Conservation (phyloP, 2,888 invertebrate species). For the Meta bourneti region DNA sequence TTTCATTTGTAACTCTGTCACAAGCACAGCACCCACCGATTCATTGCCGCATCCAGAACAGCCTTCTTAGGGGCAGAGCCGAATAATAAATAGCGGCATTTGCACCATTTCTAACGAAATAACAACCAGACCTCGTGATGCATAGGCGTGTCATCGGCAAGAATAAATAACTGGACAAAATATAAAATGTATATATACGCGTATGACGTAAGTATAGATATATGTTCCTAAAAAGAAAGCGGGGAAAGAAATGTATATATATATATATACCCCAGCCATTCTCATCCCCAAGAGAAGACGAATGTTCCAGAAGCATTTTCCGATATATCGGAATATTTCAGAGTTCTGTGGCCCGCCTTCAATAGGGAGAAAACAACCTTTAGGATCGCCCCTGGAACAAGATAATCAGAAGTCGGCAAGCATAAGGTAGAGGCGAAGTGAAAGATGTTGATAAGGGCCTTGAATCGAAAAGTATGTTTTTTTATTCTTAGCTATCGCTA, state of each 20-base stretch:
- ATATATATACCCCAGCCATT: constrained; percentile 13
- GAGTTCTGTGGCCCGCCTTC: constrained; percentile 19
- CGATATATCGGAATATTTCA: constrained; percentile 71
- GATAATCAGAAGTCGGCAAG: constrained; percentile 68
- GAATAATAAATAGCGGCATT: constrained; percentile 53
- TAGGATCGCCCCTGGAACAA: constrained; percentile 49
- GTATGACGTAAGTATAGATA: constrained; percentile 31
- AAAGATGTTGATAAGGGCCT: constrained; percentile 55
- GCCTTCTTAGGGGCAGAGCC: background rate
- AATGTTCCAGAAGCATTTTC: constrained; percentile 67
- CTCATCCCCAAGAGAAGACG: constrained; percentile 53
- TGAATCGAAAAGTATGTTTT: constrained; percentile 69
- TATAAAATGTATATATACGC: constrained; percentile 21
- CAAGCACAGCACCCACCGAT: constrained; percentile 4
- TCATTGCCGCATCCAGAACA: background rate
- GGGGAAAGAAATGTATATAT: constrained; percentile 6
- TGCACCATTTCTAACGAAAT: constrained; percentile 55
- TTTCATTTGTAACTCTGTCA: constrained; percentile 30
- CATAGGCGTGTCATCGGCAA: constrained; percentile 50
- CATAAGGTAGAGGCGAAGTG: constrained; percentile 53
- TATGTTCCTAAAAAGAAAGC: constrained; percentile 30
- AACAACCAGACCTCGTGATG: constrained; percentile 51
- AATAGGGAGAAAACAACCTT: constrained; percentile 60
- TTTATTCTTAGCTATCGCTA: constrained; percentile 55
- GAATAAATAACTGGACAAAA: constrained; percentile 57